Conservation (phyloP, 23 tunicate genomes). For the Halocynthia roretzi region DNA sequence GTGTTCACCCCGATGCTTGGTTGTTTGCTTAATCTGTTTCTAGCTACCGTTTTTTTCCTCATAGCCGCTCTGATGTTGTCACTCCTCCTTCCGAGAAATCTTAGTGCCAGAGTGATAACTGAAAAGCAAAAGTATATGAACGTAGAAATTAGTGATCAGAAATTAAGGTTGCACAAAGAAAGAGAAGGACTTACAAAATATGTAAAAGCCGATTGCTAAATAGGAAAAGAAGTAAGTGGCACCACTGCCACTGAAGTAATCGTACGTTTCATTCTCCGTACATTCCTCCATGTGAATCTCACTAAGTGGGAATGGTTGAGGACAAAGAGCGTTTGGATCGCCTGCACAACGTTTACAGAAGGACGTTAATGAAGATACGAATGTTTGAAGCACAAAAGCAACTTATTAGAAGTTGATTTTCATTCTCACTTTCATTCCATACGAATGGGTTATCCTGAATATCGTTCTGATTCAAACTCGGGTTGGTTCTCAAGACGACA, state of each 20-base stretch:
- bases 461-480: conserved; percentile 38
- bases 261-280: conserved; percentile 45
- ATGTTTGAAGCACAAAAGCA: too few species aligned
- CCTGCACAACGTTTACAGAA: not conserved
- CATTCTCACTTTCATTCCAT: not conserved
- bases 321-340: conserved; percentile 30
- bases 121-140: not conserved
- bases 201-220: conserved; percentile 42
- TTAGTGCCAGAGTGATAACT: conserved; percentile 42
- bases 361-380: not conserved
- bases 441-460: conserved; percentile 61
- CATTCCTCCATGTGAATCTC: conserved; percentile 55
- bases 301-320: conserved; percentile 60
- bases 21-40: too few species aligned
- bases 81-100: conserved; percentile 28
- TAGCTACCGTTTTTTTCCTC: too few species aligned
- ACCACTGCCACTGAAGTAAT: conserved; percentile 64
- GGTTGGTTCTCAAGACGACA: conserved; percentile 70
- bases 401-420: not conserved
- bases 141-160: too few species aligned
- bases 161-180: too few species aligned
- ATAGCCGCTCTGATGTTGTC: not conserved
- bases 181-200: conserved; percentile 30
- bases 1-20: not conserved
- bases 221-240: conserved; percentile 49